A percentile compares a stretch with the other conserved stretches of the same genome.
Evolutionary conservation across 2,888 invertebrate species (phyloP).

Genomic region (Eupithecia dodoneata): DNA sequence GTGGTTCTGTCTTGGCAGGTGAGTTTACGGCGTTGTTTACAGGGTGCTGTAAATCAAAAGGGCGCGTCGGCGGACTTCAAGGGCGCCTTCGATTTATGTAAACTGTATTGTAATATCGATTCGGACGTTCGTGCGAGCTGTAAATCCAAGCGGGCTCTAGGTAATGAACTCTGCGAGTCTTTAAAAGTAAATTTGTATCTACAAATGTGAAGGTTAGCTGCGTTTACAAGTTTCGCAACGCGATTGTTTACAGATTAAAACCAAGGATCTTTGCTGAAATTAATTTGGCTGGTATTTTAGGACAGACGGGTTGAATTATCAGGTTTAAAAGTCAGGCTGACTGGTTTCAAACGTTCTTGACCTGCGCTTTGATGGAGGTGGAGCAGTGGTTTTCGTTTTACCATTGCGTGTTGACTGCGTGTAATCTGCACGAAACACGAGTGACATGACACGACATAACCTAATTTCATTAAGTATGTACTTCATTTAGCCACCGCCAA

Average conservation of each 20-base stretch:
- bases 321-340: background rate
- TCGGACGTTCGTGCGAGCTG: background rate
- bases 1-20: background rate
- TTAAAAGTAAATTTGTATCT: background rate
- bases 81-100: constrained; percentile 15
- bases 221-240: background rate
- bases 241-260: background rate
- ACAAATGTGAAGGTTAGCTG: background rate
- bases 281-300: background rate
- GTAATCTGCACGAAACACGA: background rate
- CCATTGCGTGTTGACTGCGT: background rate
- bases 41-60: constrained; percentile 2
- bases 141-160: background rate
- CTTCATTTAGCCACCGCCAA: background rate
- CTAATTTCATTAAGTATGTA: background rate
- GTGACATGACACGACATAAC: constrained; percentile 1
- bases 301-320: background rate
- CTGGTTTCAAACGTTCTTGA: background rate
- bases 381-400: background rate
- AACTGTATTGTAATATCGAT: constrained; percentile 12
- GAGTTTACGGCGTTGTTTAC: constrained; percentile 7
- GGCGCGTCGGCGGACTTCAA: constrained; percentile 15
- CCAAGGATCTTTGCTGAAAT: background rate
- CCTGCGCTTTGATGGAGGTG: background rate
- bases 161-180: background rate